phyloP scores from a whole-genome alignment of 2,113 vertebrate species.

The Esox niger region DNA sequence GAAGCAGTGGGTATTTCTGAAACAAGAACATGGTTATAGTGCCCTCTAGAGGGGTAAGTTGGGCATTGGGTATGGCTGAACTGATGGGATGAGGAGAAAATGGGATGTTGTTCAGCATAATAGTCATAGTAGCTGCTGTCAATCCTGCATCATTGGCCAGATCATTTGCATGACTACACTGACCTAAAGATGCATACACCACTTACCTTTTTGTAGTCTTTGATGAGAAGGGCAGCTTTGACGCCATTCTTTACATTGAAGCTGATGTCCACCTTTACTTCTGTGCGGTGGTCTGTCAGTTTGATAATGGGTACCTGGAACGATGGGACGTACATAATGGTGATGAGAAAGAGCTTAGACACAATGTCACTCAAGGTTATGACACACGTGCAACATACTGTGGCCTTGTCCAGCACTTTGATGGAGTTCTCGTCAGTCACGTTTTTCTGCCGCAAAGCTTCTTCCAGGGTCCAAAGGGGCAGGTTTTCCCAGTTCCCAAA shows the following conservation, averaged over 20 bases:
- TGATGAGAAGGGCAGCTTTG: conserved; percentile 94
- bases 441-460: conserved; percentile 91
- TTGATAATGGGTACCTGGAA: conserved; percentile 97
- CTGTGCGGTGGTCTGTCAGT: conserved; percentile 92
- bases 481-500: conserved; percentile 97
- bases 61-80: too few relatives aligned
- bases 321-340: conserved; percentile 10
- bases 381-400: conserved; percentile 72
- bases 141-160: background rate
- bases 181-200: background rate
- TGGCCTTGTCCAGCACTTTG: conserved; percentile 97
- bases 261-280: conserved; percentile 99
- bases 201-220: conserved; percentile 93
- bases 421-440: conserved; percentile 93
- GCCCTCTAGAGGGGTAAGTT: background rate
- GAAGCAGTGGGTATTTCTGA: conserved; percentile 96
- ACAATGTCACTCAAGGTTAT: background rate
- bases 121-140: background rate
- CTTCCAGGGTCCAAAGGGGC: conserved; percentile 95
- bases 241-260: conserved; percentile 97
- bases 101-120: background rate
- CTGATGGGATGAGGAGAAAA: background rate
- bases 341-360: background rate
- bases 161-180: background rate
- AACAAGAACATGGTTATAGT: conserved; percentile 12